Percentiles rank a stretch among this genome's conserved stretches.
These are phyloP conservation scores for Ochropacha duplaris DNA, from an alignment of 2,888 invertebrate species.

Conservation along the genomic window DNA sequence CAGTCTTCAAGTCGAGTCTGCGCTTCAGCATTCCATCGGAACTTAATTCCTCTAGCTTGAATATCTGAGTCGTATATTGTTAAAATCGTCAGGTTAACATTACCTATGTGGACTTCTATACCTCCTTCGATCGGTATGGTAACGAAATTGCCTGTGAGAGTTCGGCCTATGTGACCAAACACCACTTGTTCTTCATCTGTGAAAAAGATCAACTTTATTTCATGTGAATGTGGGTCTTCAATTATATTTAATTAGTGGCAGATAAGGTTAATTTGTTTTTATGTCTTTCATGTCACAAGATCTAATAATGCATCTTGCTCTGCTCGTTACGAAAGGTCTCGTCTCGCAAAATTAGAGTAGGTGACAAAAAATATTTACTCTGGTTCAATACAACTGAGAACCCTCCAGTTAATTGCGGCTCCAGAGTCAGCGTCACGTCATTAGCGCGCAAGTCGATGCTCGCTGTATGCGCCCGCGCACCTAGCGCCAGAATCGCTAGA, in stretches of 20 bases:
- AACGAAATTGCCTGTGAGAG: conserved; percentile 49
- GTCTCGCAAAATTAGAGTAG: background rate
- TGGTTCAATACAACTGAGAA: conserved; percentile 39
- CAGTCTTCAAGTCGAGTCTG: conserved; percentile 72
- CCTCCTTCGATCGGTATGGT: conserved; percentile 59
- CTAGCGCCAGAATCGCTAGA: conserved; percentile 54
- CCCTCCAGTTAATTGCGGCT: conserved; percentile 67
- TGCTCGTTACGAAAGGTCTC: too few relatives aligned
- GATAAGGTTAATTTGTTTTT: too few relatives aligned
- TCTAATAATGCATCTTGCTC: too few relatives aligned
- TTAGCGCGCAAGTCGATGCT: conserved; percentile 38
- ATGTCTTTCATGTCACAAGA: too few relatives aligned
- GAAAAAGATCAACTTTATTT: conserved; percentile 3
- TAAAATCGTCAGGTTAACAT: conserved; percentile 53
- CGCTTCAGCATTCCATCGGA: conserved; percentile 58
- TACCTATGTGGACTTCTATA: conserved; percentile 49
- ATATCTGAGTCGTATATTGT: conserved; percentile 50
- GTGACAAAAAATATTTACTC: background rate
- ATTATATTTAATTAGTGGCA: too few relatives aligned
- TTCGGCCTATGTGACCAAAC: conserved; percentile 65
- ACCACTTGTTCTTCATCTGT: conserved; percentile 43
- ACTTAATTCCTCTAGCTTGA: conserved; percentile 58
- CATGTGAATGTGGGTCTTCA: background rate
- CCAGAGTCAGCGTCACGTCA: conserved; percentile 58
- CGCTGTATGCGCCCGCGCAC: conserved; percentile 46